Conservation (phyloP, 1,140 invertebrate genomes). For the Drosophila fuyamai region DNA sequence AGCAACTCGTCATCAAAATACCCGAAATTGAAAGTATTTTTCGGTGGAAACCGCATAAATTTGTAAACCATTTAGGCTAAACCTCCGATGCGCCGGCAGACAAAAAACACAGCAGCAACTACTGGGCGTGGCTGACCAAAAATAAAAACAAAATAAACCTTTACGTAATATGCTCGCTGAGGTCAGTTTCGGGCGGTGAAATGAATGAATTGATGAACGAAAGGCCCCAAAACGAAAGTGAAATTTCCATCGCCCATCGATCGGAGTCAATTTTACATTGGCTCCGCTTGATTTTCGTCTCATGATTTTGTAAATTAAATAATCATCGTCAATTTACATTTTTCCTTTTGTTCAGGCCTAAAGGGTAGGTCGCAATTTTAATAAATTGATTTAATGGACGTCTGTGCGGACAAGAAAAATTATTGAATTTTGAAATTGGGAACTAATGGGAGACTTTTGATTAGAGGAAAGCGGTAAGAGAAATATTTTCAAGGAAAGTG, state of each 20-base stretch:
- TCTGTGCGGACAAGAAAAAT: neutral
- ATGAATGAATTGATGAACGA: constrained; percentile 60
- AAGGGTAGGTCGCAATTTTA: constrained; percentile 32
- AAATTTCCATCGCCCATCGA: constrained; percentile 67
- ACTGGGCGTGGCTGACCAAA: constrained; percentile 64
- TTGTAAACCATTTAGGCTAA: constrained; percentile 65
- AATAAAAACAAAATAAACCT: constrained; percentile 14
- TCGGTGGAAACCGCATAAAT: constrained; percentile 67
- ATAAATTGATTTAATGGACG: constrained; percentile 26
- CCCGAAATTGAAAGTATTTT: constrained; percentile 61
- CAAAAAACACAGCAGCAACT: constrained; percentile 46
- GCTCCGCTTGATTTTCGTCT: constrained; percentile 44
- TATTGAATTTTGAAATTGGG: constrained; percentile 4
- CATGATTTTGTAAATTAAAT: constrained; percentile 44
- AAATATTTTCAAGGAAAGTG: neutral
- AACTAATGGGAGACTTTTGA: neutral
- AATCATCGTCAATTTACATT: constrained; percentile 47
- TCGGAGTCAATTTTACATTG: constrained; percentile 53
- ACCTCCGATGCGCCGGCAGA: constrained; percentile 47
- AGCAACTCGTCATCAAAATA: constrained; percentile 24
- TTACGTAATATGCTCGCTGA: constrained; percentile 60
- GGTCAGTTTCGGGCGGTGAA: constrained; percentile 56
- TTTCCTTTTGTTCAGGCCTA: constrained; percentile 9
- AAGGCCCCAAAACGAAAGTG: constrained; percentile 64
- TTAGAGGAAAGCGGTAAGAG: neutral